Evolutionary conservation across 2,888 invertebrate species (phyloP).

Genomic region (Lamellibrachia satsuma): DNA sequence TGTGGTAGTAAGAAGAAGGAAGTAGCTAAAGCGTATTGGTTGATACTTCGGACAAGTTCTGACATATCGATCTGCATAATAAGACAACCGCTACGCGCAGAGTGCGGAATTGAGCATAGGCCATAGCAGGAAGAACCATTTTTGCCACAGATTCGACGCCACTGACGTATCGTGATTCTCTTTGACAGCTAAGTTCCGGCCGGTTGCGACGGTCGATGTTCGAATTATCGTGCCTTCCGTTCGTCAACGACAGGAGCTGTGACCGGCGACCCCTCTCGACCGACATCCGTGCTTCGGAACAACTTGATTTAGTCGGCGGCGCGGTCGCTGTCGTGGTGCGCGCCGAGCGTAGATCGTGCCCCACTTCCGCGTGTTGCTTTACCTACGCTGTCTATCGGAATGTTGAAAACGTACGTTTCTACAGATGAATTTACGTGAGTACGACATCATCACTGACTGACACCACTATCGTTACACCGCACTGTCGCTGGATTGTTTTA

Average conservation of each 20-base stretch:
- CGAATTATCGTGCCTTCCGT: not conserved
- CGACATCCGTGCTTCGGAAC: not conserved
- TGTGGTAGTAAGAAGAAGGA: not conserved
- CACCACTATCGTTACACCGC: not conserved
- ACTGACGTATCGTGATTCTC: not conserved
- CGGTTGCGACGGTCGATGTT: not conserved
- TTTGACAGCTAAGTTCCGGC: conserved; percentile 1
- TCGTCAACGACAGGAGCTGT: not conserved
- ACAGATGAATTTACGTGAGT: not conserved
- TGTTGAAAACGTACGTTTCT: not conserved
- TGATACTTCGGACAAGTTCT: conserved; percentile 3
- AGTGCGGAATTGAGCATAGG: not conserved
- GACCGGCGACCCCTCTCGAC: conserved; percentile 10
- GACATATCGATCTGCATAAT: conserved; percentile 13
- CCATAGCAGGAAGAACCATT: not conserved
- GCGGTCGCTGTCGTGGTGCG: not conserved
- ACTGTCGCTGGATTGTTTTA: not conserved
- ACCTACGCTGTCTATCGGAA: not conserved
- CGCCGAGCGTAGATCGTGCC: not conserved
- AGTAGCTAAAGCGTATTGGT: not conserved
- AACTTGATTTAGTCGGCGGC: not conserved
- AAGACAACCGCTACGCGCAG: not conserved
- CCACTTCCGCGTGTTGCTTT: not conserved
- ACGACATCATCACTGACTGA: not conserved
- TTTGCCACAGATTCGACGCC: not conserved